Conservation (phyloP, 1,140 invertebrate species). For the Himalopsyche phryganea region DNA sequence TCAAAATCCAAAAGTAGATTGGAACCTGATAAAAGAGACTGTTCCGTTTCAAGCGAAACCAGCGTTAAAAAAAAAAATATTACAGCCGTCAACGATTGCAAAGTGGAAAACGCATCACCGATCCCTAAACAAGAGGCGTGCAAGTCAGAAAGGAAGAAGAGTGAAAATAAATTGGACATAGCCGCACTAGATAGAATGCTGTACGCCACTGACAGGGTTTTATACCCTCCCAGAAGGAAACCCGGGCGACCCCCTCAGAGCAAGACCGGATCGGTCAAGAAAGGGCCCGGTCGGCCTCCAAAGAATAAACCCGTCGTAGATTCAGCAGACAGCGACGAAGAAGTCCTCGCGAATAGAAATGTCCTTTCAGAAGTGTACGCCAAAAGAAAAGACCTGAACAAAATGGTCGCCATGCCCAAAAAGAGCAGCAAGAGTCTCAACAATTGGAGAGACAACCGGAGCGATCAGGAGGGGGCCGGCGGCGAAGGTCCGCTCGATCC, state of each 20-base stretch:
- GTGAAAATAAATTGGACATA: conserved; percentile 56
- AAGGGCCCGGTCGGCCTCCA: conserved; percentile 51
- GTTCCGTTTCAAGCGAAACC: conserved; percentile 32
- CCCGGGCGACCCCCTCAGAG: conserved; percentile 57
- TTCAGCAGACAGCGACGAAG: conserved; percentile 46
- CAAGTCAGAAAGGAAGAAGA: conserved; percentile 39
- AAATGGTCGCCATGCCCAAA: conserved; percentile 43
- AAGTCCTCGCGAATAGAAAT: conserved; percentile 41
- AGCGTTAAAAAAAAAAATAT: conserved; percentile 27
- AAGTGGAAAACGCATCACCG: conserved; percentile 27
- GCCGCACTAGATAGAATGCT: conserved; percentile 61
- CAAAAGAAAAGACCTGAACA: conserved; percentile 51
- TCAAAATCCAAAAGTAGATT: conserved; percentile 46
- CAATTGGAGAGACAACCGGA: conserved; percentile 49
- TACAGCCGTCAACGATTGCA: conserved; percentile 3
- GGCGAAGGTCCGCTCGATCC: conserved; percentile 55
- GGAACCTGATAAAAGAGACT: conserved; percentile 37
- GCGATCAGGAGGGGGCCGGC: conserved; percentile 49
- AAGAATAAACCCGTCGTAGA: conserved; percentile 51
- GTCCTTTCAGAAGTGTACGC: conserved; percentile 50
- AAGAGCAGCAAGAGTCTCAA: conserved; percentile 42
- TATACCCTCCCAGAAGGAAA: conserved; percentile 73
- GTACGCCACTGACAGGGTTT: conserved; percentile 66
- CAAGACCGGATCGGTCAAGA: conserved; percentile 43
- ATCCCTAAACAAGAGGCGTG: conserved; percentile 43